phyloP scores from a whole-genome alignment of 2,113 vertebrate species.

The Erythrolamprus reginae region DNA sequence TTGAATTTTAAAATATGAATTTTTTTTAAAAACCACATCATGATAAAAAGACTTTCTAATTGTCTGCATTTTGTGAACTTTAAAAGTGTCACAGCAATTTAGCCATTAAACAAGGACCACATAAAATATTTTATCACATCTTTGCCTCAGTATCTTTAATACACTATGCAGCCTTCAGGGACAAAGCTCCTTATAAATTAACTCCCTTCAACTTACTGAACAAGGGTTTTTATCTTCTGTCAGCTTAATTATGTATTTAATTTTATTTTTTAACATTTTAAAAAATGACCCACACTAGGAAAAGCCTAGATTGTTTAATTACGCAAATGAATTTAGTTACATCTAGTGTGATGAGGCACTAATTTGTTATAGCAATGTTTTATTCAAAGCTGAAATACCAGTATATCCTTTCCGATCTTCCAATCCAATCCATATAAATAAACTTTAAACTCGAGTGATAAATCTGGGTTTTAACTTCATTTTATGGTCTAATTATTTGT shows the following conservation, averaged over 20 bases:
- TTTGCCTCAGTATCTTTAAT: constrained; percentile 87
- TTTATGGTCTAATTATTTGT: constrained; percentile 43
- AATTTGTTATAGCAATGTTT: constrained; percentile 84
- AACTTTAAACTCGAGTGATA: constrained; percentile 17
- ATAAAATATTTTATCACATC: constrained; percentile 89
- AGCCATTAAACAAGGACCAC: constrained; percentile 75
- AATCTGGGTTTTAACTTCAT: constrained; percentile 57
- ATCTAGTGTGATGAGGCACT: constrained; percentile 77
- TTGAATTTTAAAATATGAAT: too few species aligned
- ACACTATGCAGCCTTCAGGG: constrained; percentile 86
- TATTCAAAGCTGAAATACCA: constrained; percentile 67
- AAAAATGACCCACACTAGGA: constrained; percentile 83
- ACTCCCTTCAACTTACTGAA: constrained; percentile 78
- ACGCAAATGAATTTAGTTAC: constrained; percentile 87
- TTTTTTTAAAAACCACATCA: constrained; percentile 23
- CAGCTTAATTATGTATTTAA: constrained; percentile 96
- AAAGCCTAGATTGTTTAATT: constrained; percentile 88
- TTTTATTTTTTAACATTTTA: constrained; percentile 91
- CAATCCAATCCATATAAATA: constrained; percentile 66
- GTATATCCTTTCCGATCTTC: background rate
- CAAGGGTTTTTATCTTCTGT: constrained; percentile 87
- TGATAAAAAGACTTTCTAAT: constrained; percentile 83
- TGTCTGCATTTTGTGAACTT: constrained; percentile 74
- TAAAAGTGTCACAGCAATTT: constrained; percentile 74
- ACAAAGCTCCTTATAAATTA: constrained; percentile 85